Evolutionary conservation across 1,140 invertebrate species (phyloP).

Genomic region (Drosophila asahinai): DNA sequence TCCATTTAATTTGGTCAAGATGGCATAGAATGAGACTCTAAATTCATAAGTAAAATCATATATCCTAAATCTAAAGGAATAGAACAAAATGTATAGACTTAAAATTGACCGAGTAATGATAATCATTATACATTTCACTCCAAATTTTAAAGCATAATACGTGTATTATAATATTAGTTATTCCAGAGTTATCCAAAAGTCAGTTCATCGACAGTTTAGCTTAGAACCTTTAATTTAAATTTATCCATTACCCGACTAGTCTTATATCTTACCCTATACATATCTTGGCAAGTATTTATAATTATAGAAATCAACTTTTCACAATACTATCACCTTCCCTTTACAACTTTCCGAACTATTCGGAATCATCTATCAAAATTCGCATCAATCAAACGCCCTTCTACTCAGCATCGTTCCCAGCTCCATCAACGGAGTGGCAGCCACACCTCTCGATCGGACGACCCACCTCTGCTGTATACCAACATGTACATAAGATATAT

Average conservation of each 20-base stretch:
- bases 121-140: no score
- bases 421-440: conserved; percentile 35
- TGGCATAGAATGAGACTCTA: no score
- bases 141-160: no score
- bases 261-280: no score
- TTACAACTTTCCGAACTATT: not conserved
- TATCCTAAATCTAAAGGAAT: not conserved
- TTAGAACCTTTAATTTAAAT: no score
- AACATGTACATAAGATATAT: not conserved
- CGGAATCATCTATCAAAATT: conserved; percentile 34
- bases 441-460: conserved; percentile 55
- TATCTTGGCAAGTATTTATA: not conserved
- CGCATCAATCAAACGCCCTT: conserved; percentile 39
- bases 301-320: not conserved
- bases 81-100: not conserved
- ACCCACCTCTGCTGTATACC: conserved; percentile 22
- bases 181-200: no score
- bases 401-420: conserved; percentile 23
- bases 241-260: not conserved
- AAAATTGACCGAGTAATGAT: not conserved
- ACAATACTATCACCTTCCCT: not conserved
- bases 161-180: no score
- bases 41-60: not conserved
- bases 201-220: no score
- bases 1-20: not conserved